phyloP scores from a whole-genome alignment of 2,888 invertebrate genomes.

The Punctoribates punctum region DNA sequence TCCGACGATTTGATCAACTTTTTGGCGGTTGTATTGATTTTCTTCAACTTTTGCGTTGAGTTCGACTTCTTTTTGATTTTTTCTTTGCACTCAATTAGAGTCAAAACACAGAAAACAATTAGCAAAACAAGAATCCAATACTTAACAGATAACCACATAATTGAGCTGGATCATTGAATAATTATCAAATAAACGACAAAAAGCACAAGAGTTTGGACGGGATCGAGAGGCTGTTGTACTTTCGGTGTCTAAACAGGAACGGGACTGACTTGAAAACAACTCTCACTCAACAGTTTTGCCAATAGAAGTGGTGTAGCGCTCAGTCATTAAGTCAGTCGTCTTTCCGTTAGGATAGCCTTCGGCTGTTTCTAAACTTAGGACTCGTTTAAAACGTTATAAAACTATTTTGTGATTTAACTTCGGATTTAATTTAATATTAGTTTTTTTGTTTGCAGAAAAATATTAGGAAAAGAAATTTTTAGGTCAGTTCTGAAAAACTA shows the following conservation, averaged over 20 bases:
- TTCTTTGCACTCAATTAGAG: not conserved
- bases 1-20: not conserved
- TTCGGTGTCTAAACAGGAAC: not conserved
- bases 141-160: not conserved
- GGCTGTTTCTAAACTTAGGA: slow-evolving; percentile 26
- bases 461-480: not conserved
- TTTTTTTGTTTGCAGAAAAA: not conserved
- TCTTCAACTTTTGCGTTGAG: not conserved
- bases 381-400: not conserved
- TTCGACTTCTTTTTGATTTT: not conserved
- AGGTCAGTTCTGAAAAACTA: slow-evolving; percentile 9
- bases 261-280: not conserved
- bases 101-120: slow-evolving; percentile 4
- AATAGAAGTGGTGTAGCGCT: not conserved
- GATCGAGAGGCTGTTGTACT: slow-evolving; percentile 17
- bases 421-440: not conserved
- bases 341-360: slow-evolving; percentile 25
- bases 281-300: not conserved
- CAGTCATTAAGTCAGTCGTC: not conserved
- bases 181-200: not conserved
- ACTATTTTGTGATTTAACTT: not conserved
- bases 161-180: not conserved
- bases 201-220: not conserved
- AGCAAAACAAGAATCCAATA: not conserved
- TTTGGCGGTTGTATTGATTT: not conserved